phyloP scores from a whole-genome alignment of 1,140 invertebrate species.

The Aculops lycopersici region DNA sequence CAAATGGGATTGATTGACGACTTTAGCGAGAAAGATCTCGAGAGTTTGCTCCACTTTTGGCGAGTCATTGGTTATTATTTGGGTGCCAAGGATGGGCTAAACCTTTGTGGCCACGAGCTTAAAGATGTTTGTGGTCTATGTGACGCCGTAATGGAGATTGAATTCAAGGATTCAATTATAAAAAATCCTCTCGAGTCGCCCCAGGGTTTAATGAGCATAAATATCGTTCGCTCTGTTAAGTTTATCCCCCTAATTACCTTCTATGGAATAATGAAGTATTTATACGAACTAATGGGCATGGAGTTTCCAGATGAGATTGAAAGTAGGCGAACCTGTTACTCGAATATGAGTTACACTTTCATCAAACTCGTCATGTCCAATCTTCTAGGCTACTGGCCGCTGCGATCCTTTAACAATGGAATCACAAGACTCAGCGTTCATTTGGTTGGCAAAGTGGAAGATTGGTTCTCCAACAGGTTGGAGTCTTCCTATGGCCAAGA shows the following conservation, averaged over 20 bases:
- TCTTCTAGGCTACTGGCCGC: neutral
- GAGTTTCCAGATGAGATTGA: neutral
- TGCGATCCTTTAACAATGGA: neutral
- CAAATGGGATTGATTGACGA: slow-evolving; percentile 13
- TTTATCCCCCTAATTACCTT: neutral
- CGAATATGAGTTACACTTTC: neutral
- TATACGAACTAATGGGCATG: neutral
- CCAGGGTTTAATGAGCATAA: neutral
- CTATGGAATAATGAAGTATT: neutral
- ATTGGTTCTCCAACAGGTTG: neutral
- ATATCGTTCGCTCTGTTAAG: neutral
- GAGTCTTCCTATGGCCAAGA: neutral
- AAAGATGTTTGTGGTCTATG: slow-evolving; percentile 16
- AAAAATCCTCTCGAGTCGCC: neutral
- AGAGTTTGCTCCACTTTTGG: slow-evolving; percentile 49
- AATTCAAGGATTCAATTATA: neutral
- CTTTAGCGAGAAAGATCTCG: slow-evolving; percentile 23
- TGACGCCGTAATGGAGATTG: neutral
- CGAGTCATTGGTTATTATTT: slow-evolving; percentile 38
- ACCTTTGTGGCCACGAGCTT: slow-evolving; percentile 21
- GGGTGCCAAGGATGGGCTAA: slow-evolving; percentile 40
- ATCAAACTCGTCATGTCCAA: neutral
- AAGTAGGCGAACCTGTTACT: neutral
- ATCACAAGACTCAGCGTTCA: neutral
- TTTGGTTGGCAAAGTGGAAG: neutral